Conservation (phyloP, 2,113 vertebrate species). For the Solenodon paradoxus region DNA sequence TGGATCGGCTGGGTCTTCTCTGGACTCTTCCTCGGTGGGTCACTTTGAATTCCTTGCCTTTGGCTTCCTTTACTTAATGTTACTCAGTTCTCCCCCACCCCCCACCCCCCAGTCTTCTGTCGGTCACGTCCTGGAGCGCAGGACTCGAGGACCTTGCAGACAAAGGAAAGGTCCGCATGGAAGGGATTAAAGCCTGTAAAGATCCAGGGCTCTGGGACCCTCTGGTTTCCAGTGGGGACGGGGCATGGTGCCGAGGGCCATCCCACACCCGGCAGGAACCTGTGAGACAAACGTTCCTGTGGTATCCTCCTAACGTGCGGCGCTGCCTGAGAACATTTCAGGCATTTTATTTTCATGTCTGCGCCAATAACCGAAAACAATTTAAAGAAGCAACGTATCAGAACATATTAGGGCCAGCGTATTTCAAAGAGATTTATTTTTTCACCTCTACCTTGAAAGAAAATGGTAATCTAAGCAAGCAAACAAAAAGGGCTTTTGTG, state of each 20-base stretch:
- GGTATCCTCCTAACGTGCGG: conserved; percentile 64
- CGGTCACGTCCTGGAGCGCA: neutral
- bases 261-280: conserved; percentile 68
- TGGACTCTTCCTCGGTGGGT: neutral
- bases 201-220: neutral
- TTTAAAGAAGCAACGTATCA: conserved; percentile 79
- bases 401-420: conserved; percentile 73
- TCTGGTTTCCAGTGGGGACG: conserved; percentile 14
- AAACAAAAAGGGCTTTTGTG: conserved; percentile 78
- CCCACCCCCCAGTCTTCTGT: too few relatives aligned
- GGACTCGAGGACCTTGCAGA: conserved; percentile 56
- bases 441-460: conserved; percentile 62
- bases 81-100: conserved; percentile 64
- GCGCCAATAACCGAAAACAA: conserved; percentile 77
- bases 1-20: neutral
- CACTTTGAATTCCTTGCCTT: conserved; percentile 61
- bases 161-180: conserved; percentile 61
- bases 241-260: neutral
- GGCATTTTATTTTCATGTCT: conserved; percentile 82
- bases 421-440: conserved; percentile 70
- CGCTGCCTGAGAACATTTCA: conserved; percentile 76
- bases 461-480: conserved; percentile 75
- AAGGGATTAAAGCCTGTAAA: conserved; percentile 33
- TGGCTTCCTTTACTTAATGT: conserved; percentile 70
- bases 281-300: conserved; percentile 64